Conservation (phyloP, 2,113 vertebrate genomes). For the Phylloscopus trochiloides region DNA sequence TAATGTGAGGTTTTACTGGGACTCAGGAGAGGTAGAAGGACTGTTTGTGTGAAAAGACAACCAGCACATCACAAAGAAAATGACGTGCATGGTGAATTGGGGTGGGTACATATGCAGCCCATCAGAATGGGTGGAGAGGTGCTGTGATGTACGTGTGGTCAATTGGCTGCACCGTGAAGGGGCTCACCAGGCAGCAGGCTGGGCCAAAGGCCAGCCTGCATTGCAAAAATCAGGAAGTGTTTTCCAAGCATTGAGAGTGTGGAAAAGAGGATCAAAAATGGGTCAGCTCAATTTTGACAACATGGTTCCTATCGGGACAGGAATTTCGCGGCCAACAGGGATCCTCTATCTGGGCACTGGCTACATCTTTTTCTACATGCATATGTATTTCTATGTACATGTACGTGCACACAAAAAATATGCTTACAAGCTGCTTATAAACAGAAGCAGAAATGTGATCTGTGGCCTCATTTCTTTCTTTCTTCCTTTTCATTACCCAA, state of each 20-base stretch:
- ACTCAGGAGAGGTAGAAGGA: neutral
- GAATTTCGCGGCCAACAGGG: neutral
- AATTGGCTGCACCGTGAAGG: neutral
- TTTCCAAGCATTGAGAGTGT: neutral
- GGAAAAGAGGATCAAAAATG: neutral
- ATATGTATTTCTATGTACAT: neutral
- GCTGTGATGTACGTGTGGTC: rapidly evolving
- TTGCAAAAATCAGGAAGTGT: neutral
- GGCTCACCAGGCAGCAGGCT: neutral
- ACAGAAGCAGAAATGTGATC: neutral
- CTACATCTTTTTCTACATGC: neutral
- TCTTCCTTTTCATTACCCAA: neutral
- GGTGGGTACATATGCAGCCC: neutral
- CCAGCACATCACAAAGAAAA: neutral
- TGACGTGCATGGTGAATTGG: neutral
- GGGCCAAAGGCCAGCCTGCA: neutral
- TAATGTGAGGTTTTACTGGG: neutral
- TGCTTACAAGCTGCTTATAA: neutral
- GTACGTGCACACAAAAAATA: neutral
- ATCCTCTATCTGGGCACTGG: neutral
- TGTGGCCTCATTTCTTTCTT: neutral
- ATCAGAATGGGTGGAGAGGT: neutral
- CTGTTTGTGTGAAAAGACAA: neutral
- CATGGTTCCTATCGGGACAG: neutral
- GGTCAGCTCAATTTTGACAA: neutral